Conservation (phyloP, 2,888 invertebrate genomes). For the Megastigmus dorsalis region DNA sequence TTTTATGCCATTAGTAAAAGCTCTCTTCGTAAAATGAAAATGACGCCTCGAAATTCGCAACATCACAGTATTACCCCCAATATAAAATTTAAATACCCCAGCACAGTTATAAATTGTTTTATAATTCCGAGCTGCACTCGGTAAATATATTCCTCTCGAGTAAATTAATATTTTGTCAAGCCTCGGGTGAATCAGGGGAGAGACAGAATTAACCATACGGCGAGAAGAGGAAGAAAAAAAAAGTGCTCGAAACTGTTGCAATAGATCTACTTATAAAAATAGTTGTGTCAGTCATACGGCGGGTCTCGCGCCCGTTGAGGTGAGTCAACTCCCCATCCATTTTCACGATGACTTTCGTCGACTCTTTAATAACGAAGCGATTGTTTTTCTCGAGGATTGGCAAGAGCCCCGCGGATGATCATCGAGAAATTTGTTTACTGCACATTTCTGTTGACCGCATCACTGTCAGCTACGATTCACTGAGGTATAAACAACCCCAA, state of each 20-base stretch:
- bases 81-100: no score
- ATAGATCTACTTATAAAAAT: conserved; percentile 52
- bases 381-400: conserved; percentile 3
- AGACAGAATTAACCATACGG: conserved; percentile 31
- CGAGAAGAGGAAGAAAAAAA: conserved; percentile 24
- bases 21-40: no score
- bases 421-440: conserved; percentile 41
- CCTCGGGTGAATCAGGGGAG: neutral
- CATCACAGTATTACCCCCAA: no score
- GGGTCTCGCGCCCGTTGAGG: conserved; percentile 11
- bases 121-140: no score
- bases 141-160: neutral
- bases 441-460: conserved; percentile 29
- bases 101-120: no score
- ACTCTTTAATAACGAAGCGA: neutral
- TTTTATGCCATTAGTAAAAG: no score
- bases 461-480: neutral
- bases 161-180: neutral
- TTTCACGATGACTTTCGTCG: neutral
- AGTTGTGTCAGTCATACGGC: conserved; percentile 49
- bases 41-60: no score
- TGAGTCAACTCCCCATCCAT: conserved; percentile 42
- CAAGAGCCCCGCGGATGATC: conserved; percentile 10
- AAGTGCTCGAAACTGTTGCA: conserved; percentile 38
- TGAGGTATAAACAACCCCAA: neutral